phyloP scores from a whole-genome alignment of 2,797 vertebrate species.

The Characodon lateralis region DNA sequence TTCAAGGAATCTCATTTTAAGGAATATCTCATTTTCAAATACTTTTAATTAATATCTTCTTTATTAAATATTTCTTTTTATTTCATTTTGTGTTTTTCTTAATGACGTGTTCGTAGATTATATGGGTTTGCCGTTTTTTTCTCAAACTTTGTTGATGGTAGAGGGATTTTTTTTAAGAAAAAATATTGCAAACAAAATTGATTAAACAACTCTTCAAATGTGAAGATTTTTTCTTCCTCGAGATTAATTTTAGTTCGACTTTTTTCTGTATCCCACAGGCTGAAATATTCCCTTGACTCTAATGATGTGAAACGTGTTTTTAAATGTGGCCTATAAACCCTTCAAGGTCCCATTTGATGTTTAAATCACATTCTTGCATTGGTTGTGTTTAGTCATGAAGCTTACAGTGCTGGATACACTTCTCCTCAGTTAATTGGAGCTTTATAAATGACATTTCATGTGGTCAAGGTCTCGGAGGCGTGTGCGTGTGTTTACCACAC shows the following conservation, averaged over 20 bases:
- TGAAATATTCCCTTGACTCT: slow-evolving; percentile 43
- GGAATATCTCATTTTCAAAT: not conserved
- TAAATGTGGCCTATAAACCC: slow-evolving; percentile 44
- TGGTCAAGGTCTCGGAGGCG: slow-evolving; percentile 41
- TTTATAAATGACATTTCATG: slow-evolving; percentile 68
- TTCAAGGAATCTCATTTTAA: too few relatives aligned
- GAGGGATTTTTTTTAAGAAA: not conserved
- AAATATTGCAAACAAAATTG: not conserved
- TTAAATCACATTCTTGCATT: slow-evolving; percentile 71
- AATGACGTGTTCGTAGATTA: not conserved
- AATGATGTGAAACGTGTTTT: slow-evolving; percentile 53
- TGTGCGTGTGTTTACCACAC: slow-evolving; percentile 18
- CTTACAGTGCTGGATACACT: slow-evolving; percentile 65
- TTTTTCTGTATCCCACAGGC: slow-evolving; percentile 22
- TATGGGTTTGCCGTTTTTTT: not conserved
- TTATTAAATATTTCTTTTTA: not conserved
- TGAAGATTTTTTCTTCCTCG: not conserved
- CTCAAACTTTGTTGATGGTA: not conserved
- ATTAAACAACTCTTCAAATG: not conserved
- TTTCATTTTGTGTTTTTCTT: not conserved
- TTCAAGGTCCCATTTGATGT: slow-evolving; percentile 75
- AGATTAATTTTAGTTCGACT: slow-evolving; percentile 18
- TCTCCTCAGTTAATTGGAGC: slow-evolving; percentile 70
- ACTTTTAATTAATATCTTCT: not conserved
- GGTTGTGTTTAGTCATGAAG: slow-evolving; percentile 54